phyloP scores from a whole-genome alignment of 1,140 invertebrate genomes.

The Cotesia vestalis region DNA sequence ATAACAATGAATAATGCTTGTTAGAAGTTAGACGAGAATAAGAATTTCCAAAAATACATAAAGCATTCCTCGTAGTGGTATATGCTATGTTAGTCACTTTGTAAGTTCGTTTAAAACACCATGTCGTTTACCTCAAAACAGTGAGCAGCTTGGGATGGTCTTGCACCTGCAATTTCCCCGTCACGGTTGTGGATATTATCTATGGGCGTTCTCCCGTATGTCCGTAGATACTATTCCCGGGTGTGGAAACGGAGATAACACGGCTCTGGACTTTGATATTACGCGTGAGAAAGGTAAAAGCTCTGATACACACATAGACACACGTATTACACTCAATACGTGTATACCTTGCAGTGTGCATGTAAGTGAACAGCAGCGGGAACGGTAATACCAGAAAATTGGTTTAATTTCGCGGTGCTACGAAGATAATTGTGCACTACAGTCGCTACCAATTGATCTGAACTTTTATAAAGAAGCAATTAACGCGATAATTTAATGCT shows the following conservation, averaged over 20 bases:
- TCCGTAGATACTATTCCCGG: conserved; percentile 35
- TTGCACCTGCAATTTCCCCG: conserved; percentile 40
- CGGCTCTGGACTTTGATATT: conserved; percentile 16
- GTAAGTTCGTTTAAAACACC: conserved; percentile 32
- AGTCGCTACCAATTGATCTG: conserved; percentile 13
- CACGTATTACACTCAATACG: too few species aligned
- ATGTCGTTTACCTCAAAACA: background rate
- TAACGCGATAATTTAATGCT: too few species aligned
- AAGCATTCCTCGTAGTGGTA: conserved; percentile 28
- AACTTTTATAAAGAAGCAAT: conserved; percentile 1
- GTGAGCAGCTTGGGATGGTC: conserved; percentile 4
- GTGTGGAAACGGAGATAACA: conserved; percentile 33
- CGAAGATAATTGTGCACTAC: conserved; percentile 30
- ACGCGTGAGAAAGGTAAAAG: conserved; percentile 33
- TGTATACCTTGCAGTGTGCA: background rate
- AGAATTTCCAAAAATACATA: too few species aligned
- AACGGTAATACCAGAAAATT: conserved; percentile 25
- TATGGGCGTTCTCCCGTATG: conserved; percentile 35
- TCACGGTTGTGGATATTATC: conserved; percentile 44
- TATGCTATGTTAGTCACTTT: conserved; percentile 39
- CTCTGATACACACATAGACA: background rate
- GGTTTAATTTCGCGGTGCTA: conserved; percentile 36
- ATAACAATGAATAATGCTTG: too few species aligned
- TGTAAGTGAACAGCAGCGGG: background rate
- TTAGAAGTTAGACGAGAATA: too few species aligned